A percentile compares a stretch with the other conserved stretches of the same genome.
Conservation (phyloP, 2,888 invertebrate species). For the Pardosa pseudoannulata region DNA sequence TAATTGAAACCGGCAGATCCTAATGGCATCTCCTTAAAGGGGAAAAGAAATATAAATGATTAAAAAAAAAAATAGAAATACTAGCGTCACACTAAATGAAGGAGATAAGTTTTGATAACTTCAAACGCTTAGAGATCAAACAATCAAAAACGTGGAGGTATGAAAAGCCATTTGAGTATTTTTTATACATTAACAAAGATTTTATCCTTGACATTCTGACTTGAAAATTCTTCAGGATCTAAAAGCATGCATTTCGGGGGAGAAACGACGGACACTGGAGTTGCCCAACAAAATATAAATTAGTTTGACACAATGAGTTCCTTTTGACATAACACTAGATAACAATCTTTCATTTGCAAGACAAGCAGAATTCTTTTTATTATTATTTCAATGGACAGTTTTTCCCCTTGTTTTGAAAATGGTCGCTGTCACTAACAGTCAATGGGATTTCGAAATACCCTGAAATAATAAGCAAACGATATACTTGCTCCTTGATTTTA, state of each 20-base stretch:
- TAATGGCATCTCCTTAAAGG: not conserved
- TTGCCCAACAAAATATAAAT: conserved; percentile 63
- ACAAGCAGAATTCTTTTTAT: conserved; percentile 51
- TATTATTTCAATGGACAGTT: conserved; percentile 12
- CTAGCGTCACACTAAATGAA: not conserved
- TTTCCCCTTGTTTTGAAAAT: conserved; percentile 34
- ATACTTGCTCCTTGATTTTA: conserved; percentile 52
- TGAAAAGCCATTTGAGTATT: not conserved
- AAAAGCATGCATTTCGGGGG: conserved; percentile 38
- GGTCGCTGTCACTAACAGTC: conserved; percentile 47
- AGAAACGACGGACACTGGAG: conserved; percentile 44
- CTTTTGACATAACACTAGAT: conserved; percentile 64
- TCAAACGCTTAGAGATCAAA: not conserved
- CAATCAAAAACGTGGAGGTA: conserved; percentile 3
- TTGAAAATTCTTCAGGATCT: conserved; percentile 33
- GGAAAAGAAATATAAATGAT: not conserved
- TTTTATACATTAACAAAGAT: conserved; percentile 2
- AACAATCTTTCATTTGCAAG: conserved; percentile 67
- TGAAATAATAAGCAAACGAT: conserved; percentile 42
- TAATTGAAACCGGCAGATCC: too few species aligned
- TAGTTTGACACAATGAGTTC: conserved; percentile 50
- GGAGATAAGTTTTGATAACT: not conserved
- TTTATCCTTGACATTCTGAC: conserved; percentile 62
- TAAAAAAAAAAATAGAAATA: not conserved
- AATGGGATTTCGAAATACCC: conserved; percentile 37